Base-by-base conservation (phyloP, 2,797 vertebrate genomes). In the Megaceryle alcyon region DNA sequence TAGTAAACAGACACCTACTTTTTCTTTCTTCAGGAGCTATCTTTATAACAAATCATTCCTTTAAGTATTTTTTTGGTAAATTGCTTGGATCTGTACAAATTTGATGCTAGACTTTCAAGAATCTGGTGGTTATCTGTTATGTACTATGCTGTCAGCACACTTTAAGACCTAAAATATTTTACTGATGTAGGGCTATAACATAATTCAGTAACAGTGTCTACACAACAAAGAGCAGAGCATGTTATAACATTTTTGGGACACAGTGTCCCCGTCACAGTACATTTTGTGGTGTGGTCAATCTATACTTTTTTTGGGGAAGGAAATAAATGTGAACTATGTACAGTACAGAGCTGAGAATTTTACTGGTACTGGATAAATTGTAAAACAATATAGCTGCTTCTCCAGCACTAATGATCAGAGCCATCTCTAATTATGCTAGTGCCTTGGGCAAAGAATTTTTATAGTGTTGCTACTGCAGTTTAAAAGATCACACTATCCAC, bases 351-450 rank as follows among this genome's bases (percentile, higher is more conserved):
- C 64, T 94, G 86, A 88, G 81, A 92, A 86, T 90, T 33, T 82
- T 95, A 75, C 86, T 94, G 73, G 87, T 92, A 70, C 73, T 92
- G 94, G 78, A 25, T 90, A 92, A 94, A 92, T 94, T 97, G 71
- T 82, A 92, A 86, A 96, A 96, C 96, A 96, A 97, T 96, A 57
- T 76, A 94, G 92, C 80, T 85, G 64, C 71, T 88, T 86, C 91
- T 80, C 41, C 61, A 93, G 68, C 53, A 39, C 63, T 80, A 92
- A 94, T 80, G 95, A 92, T 94, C 70, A 94, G 95, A 96, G 77
- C 88, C 88, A 92, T 92, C 77, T 66, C 63, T 91, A 86, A 84
- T 90, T 91, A 51, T 26, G 57, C 18, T 14, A n/a, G 37, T 80
- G 94, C 95, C 92, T 92, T 64, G 37, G 80, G 91, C 96, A 85